Evolutionary conservation across 2,888 invertebrate species (phyloP).

Genomic region (Psococerastis gibbosa): DNA sequence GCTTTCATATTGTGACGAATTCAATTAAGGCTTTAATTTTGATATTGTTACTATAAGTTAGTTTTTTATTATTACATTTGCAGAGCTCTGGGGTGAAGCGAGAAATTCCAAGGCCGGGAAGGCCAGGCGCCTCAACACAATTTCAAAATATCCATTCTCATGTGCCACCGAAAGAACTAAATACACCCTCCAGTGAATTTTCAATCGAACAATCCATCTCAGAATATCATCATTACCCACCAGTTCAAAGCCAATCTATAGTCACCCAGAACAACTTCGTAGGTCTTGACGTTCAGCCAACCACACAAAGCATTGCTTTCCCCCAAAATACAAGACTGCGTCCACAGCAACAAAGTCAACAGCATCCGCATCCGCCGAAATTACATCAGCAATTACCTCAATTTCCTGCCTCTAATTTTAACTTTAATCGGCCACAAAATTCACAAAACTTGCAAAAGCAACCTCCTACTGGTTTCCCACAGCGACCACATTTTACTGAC

Average conservation of each 20-base stretch:
- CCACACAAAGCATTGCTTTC: background rate
- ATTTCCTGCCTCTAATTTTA: background rate
- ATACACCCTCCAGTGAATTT: background rate
- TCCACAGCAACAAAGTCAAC: background rate
- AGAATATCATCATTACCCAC: background rate
- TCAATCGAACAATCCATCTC: background rate
- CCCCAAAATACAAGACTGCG: background rate
- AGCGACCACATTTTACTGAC: background rate
- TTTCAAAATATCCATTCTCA: background rate
- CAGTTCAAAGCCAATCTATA: background rate
- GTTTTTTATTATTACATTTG: background rate
- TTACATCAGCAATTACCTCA: background rate
- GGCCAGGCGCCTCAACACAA: background rate
- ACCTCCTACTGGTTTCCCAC: background rate
- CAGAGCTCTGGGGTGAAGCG: slow-evolving; percentile 3
- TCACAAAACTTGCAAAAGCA: background rate
- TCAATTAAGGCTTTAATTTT: too few relatives aligned
- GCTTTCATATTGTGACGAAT: too few relatives aligned
- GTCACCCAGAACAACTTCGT: too few relatives aligned
- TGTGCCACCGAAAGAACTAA: background rate
- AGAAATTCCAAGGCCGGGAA: slow-evolving; percentile 3
- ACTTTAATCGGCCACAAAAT: background rate
- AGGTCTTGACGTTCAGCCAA: background rate
- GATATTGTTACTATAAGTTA: too few relatives aligned
- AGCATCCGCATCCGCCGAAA: background rate